Conservation (phyloP, 2,888 invertebrate genomes). For the Eupithecia insigniata region DNA sequence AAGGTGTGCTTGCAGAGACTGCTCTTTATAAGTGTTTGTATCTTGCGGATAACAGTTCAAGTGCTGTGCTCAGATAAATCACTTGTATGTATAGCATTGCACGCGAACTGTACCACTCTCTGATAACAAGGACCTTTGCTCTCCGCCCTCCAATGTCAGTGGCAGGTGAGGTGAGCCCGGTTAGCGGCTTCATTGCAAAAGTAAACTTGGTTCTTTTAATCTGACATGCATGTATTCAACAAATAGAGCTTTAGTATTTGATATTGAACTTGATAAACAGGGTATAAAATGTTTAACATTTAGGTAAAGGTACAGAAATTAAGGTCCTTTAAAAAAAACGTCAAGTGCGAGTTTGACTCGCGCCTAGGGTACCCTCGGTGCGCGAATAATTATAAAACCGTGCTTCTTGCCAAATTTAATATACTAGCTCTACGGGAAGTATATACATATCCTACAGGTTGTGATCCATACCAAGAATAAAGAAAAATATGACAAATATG, state of each 20-base stretch:
- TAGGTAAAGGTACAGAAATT: background rate
- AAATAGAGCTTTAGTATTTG: background rate
- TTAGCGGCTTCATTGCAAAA: background rate
- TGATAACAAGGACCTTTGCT: background rate
- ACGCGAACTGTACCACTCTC: background rate
- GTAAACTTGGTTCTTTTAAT: too few relatives aligned
- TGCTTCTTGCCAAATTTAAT: too few relatives aligned
- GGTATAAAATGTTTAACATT: too few relatives aligned
- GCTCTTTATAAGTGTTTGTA: conserved; percentile 21
- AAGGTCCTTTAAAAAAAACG: background rate
- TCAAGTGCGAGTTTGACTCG: too few relatives aligned
- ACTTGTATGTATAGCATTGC: background rate
- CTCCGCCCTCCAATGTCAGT: background rate
- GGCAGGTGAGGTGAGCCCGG: background rate
- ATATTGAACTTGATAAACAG: too few relatives aligned
- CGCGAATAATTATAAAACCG: too few relatives aligned
- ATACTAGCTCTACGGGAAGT: too few relatives aligned
- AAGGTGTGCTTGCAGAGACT: background rate
- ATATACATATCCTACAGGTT: too few relatives aligned
- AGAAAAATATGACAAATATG: too few relatives aligned
- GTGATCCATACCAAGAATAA: too few relatives aligned
- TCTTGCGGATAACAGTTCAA: background rate
- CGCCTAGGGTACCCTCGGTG: too few relatives aligned
- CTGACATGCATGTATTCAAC: background rate
- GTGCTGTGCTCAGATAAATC: background rate